These are phyloP conservation scores for Musca vetustissima DNA, from an alignment of 1,140 invertebrate species.

Conservation along the genomic window DNA sequence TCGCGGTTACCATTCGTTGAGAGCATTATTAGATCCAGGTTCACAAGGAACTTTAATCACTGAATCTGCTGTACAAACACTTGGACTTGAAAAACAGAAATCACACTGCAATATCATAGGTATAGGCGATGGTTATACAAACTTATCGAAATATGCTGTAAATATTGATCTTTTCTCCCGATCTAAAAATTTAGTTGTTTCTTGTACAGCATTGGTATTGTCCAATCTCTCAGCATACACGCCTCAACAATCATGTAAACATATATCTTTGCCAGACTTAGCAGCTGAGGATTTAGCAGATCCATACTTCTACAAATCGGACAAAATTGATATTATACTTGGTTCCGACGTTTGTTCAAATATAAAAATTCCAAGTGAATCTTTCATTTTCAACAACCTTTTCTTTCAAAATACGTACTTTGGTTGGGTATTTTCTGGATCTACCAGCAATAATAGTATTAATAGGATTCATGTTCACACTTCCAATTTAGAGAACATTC, in stretches of 20 bases:
- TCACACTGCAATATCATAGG: not conserved
- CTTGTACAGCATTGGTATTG: not conserved
- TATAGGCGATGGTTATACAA: too few species aligned
- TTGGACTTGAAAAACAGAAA: not conserved
- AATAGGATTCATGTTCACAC: not conserved
- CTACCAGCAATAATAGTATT: not conserved
- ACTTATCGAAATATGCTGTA: not conserved
- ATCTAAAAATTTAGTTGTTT: not conserved
- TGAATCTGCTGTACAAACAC: not conserved
- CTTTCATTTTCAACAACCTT: not conserved
- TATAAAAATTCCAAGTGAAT: not conserved
- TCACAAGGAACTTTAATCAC: constrained; percentile 13
- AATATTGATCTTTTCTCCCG: constrained; percentile 1
- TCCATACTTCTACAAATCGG: constrained; percentile 4
- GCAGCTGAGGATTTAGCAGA: constrained; percentile 1
- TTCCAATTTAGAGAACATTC: not conserved
- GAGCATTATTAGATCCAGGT: constrained; percentile 19
- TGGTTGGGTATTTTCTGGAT: constrained; percentile 9
- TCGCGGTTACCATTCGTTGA: not conserved
- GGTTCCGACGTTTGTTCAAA: not conserved
- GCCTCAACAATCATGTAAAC: not conserved
- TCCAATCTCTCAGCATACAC: not conserved
- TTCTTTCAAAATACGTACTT: constrained; percentile 12
- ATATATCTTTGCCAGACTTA: not conserved
- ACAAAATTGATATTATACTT: constrained; percentile 14